Base-by-base conservation (phyloP, 2,888 invertebrate species). In the Phasia obesa region DNA sequence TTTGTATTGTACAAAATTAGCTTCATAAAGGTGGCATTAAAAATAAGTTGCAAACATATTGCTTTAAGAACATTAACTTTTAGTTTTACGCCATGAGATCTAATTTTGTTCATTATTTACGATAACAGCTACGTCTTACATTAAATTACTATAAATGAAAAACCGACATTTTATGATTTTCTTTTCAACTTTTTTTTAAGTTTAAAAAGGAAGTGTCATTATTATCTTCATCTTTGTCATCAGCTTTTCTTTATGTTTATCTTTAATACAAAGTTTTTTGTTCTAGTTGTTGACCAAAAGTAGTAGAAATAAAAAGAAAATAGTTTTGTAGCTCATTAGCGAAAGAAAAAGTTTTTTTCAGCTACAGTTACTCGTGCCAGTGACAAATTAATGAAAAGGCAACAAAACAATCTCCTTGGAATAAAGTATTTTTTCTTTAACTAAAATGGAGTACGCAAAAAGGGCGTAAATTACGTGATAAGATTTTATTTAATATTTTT, bases 291-390 rank as follows among this genome's bases (percentile, higher is more conserved):
- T 79, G 74, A 75, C 75, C 74, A 71, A 53, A 60, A 64, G 49
- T 69, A 42, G 49, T 27, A 60, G 51, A 3, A 73, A 51, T 31
- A 79, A 53, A 77, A 70, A 4, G 25, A 60, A 79, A 55, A 85
- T 83, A 83, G 81, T 85, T 85, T 85, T 79, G 85, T 81, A 85
- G 86, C 85, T 86, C 86, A 86, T 86, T 86, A 86, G 81, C 79
- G 83, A 67, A 81, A 55, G 70, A 76, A 55, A 44, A 27, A 23
- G 25, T 62, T 42, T 67, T 55, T 60, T 51, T 38, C n/a, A 5
- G 38, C 25, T 73, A 27, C n/a, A 57, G n/a, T 62, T 57, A 62
- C 35, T 80, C 57, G 42, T 64, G 44, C 55, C 49, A 67, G 67
- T 77, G 77, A 73, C 67, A 82, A 82, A 77, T 82, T 73, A 82